phyloP scores from a whole-genome alignment of 2,888 invertebrate genomes.

The Lithophane leautieri region DNA sequence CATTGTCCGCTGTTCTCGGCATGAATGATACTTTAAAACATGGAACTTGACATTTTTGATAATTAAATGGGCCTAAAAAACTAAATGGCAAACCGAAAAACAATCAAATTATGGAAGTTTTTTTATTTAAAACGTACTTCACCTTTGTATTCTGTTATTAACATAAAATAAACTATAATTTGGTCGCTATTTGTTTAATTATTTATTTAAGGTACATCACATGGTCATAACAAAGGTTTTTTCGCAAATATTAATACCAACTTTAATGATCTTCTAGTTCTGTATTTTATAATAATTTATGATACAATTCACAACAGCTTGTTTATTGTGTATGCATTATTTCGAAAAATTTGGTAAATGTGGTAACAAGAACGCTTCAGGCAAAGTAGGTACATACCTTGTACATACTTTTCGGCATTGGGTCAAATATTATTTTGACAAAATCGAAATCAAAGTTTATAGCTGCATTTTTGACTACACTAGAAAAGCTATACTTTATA shows the following conservation, averaged over 20 bases:
- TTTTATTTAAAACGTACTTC: background rate
- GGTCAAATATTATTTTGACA: background rate
- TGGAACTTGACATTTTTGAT: background rate
- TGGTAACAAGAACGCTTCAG: background rate
- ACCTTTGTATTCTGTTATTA: background rate
- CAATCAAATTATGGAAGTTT: background rate
- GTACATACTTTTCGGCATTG: background rate
- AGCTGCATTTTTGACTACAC: background rate
- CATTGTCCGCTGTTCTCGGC: background rate
- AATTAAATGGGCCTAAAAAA: background rate
- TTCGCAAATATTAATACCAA: background rate
- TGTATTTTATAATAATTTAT: conserved; percentile 9
- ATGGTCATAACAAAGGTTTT: background rate
- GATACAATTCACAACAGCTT: background rate
- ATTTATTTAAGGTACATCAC: background rate
- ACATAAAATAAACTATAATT: background rate
- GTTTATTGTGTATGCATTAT: background rate
- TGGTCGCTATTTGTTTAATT: background rate
- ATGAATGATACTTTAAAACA: background rate
- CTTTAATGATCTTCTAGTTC: background rate
- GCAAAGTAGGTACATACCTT: no score
- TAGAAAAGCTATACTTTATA: background rate
- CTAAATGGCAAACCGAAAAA: background rate
- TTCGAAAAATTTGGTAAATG: background rate
- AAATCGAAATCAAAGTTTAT: background rate